phyloP scores from a whole-genome alignment of 2,113 vertebrate genomes.

The Archilochus colubris region DNA sequence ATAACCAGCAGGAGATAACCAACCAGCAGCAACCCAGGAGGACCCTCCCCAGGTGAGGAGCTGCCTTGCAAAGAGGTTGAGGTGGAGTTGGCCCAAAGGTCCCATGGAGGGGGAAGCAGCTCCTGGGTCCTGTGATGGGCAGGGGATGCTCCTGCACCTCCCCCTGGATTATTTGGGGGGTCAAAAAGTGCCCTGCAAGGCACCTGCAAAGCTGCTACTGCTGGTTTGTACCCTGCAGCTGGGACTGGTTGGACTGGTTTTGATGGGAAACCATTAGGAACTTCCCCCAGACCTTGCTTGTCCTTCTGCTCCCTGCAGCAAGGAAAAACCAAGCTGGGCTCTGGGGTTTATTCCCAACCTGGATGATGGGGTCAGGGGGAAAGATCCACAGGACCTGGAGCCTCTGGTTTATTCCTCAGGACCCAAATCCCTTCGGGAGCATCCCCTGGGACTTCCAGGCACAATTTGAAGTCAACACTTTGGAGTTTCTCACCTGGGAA shows the following conservation, averaged over 20 bases:
- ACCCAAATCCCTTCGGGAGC: neutral
- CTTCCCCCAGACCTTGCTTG: neutral
- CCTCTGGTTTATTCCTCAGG: neutral
- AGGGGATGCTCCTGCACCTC: neutral
- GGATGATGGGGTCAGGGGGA: neutral
- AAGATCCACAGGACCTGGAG: neutral
- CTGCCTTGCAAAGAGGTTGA: too few relatives aligned
- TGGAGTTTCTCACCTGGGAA: neutral
- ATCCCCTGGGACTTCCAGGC: too few relatives aligned
- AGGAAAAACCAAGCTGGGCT: neutral
- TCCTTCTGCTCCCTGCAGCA: neutral
- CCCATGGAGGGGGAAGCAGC: too few relatives aligned
- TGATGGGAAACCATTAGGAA: neutral
- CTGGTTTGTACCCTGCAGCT: neutral
- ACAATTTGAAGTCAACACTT: neutral
- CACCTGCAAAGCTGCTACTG: too few relatives aligned
- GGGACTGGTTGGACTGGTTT: neutral
- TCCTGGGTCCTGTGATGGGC: too few relatives aligned
- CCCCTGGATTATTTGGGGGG: accelerated
- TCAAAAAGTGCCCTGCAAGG: neutral
- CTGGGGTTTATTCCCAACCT: neutral
- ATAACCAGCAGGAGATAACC: too few relatives aligned
- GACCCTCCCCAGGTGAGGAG: too few relatives aligned
- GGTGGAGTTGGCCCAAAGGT: too few relatives aligned
- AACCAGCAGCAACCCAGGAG: too few relatives aligned